Evolutionary conservation across 2,888 invertebrate species (phyloP).

Genomic region (Drosophila flavopinicola): DNA sequence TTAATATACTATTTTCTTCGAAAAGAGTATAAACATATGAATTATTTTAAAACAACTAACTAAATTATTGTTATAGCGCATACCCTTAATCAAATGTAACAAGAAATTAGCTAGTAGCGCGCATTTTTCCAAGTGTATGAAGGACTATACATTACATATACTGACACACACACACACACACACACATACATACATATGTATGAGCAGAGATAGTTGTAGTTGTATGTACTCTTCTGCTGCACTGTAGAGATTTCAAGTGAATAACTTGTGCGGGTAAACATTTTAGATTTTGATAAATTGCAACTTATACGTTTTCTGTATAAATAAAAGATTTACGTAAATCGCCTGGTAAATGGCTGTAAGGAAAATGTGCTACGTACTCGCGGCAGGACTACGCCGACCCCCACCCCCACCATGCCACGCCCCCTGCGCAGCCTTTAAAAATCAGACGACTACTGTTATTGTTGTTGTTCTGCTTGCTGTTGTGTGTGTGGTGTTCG

Average conservation of each 20-base stretch:
- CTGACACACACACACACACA: slow-evolving; percentile 10
- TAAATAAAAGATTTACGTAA: slow-evolving; percentile 81
- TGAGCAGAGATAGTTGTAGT: slow-evolving; percentile 4
- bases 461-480: slow-evolving; percentile 10
- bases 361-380: slow-evolving; percentile 72
- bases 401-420: not conserved
- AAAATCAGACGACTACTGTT: slow-evolving; percentile 21
- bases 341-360: slow-evolving; percentile 81
- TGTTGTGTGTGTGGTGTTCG: slow-evolving; percentile 29
- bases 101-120: too few species aligned
- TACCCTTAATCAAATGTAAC: too few species aligned
- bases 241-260: slow-evolving; percentile 80
- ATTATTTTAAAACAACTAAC: too few species aligned
- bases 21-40: too few species aligned
- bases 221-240: slow-evolving; percentile 46
- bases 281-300: slow-evolving; percentile 82
- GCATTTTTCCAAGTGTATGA: too few species aligned
- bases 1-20: too few species aligned
- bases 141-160: slow-evolving; percentile 5
- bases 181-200: slow-evolving; percentile 3
- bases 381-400: slow-evolving; percentile 29
- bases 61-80: too few species aligned
- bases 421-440: not conserved
- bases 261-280: slow-evolving; percentile 82
- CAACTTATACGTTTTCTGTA: slow-evolving; percentile 81